Evolutionary conservation across 2,797 vertebrate species (phyloP), one percentile per base, ranked within the genome.

Genomic region (Odontamblyopus rebecca): DNA sequence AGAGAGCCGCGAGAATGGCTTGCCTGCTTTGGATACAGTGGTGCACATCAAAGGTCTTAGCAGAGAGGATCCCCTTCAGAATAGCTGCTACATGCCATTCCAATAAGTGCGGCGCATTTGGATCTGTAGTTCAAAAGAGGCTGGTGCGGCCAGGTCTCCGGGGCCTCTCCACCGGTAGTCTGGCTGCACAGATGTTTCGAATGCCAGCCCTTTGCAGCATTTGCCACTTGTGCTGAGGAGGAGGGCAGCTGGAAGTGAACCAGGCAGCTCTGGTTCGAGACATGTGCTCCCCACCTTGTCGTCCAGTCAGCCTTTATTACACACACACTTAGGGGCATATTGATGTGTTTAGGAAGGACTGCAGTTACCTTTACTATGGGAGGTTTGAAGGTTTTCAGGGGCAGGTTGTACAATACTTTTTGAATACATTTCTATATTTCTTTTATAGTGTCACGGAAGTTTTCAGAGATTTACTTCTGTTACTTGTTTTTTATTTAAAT

Each of bases 41-140:
- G 86, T 81, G 85, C 88, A 90, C 88, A 87, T 93, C 91, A 93
- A 93, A 93, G 91, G 79, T 78, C 69, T 72, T 77, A 29, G 82
- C 61, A 62, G 86, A 63, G 89, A 89, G 89, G 87, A 89, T 89
- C 87, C 89, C 89, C 84, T 89, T 89, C 88, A 89, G 88, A 91
- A 88, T 86, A 86, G 89, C 89, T 77, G 88, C 85, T 86, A 91
- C 90, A 93, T 91, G 89, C 91, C 91, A 92, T 91, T 91, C 87
- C 90, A 92, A 89, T 92, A 90, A 91, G 88, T 79, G 83, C 85
- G 83, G 87, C 59, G 85, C 76, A 80, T 89, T 86, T 88, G 85
- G 87, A 90, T 86, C 83, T 81, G 87, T 73, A 88, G 91, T 93
- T 93, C 91, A 91, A 93, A 92, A 91, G 89, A 79, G 82, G 67